Evolutionary conservation across 2,888 invertebrate genomes (phyloP).

Genomic region (Cephus pulcher): DNA sequence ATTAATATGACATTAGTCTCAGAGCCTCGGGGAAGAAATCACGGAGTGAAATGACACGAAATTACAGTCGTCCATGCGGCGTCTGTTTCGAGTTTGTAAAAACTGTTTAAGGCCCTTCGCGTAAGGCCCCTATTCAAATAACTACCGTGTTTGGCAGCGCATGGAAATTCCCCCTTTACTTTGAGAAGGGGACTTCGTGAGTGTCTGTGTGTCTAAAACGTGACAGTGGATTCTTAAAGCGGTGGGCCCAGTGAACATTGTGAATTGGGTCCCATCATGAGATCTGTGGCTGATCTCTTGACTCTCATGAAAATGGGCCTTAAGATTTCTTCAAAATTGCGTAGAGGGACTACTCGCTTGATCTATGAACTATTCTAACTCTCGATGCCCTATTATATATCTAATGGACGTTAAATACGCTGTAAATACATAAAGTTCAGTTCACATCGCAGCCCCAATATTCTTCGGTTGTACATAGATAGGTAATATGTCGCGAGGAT

Average conservation of each 20-base stretch:
- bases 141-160: constrained; percentile 25
- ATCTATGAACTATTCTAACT: neutral
- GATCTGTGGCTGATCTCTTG: neutral
- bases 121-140: constrained; percentile 32
- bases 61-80: constrained; percentile 24
- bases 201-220: neutral
- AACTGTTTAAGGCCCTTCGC: neutral
- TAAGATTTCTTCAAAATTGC: neutral
- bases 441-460: constrained; percentile 1
- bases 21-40: constrained; percentile 36
- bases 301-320: neutral
- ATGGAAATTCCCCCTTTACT: constrained; percentile 35
- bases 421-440: neutral
- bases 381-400: neutral
- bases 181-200: constrained; percentile 7
- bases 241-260: neutral
- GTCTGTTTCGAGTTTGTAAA: neutral
- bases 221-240: neutral
- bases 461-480: neutral
- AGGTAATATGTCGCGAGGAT: neutral
- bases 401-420: neutral
- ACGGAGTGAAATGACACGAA: constrained; percentile 42
- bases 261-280: neutral
- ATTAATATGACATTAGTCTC: constrained; percentile 58
- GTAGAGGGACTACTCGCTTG: neutral